Percentiles rank a stretch among this genome's conserved stretches.
Evolutionary conservation across 2,888 invertebrate genomes (phyloP).

Genomic region (Coecobrya sp.): DNA sequence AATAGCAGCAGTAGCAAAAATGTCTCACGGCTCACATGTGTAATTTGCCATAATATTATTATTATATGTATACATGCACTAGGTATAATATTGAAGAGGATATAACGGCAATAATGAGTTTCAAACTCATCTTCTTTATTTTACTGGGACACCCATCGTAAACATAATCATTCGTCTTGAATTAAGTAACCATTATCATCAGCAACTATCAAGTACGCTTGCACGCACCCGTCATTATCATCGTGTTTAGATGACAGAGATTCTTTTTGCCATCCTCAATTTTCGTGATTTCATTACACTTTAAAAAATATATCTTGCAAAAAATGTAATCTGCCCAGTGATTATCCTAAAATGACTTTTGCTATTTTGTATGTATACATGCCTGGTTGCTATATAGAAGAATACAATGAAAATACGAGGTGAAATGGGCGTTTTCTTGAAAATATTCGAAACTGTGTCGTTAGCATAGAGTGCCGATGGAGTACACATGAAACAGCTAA

Average conservation of each 20-base stretch:
- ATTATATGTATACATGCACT: neutral
- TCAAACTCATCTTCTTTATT: constrained; percentile 27
- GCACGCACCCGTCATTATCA: constrained; percentile 33
- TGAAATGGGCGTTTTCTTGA: constrained; percentile 50
- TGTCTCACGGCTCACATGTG: neutral
- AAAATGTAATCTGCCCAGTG: constrained; percentile 31
- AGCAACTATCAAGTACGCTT: constrained; percentile 31
- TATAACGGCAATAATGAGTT: constrained; percentile 36
- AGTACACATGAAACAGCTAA: neutral
- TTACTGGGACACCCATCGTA: constrained; percentile 17
- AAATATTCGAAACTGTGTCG: constrained; percentile 15
- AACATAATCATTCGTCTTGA: constrained; percentile 21
- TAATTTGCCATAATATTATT: neutral
- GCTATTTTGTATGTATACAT: neutral
- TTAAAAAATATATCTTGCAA: constrained; percentile 15
- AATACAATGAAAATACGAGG: constrained; percentile 27
- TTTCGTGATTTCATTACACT: constrained; percentile 63
- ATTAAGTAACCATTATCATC: constrained; percentile 43
- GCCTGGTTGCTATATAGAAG: neutral
- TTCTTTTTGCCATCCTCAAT: constrained; percentile 34
- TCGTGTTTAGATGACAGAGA: neutral
- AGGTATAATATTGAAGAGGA: neutral
- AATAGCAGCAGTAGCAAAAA: too few relatives aligned
- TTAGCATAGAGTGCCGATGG: neutral
- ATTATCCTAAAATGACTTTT: constrained; percentile 18